Evolutionary conservation across 1,140 invertebrate species (phyloP).

Genomic region (Drosophila suzukii): DNA sequence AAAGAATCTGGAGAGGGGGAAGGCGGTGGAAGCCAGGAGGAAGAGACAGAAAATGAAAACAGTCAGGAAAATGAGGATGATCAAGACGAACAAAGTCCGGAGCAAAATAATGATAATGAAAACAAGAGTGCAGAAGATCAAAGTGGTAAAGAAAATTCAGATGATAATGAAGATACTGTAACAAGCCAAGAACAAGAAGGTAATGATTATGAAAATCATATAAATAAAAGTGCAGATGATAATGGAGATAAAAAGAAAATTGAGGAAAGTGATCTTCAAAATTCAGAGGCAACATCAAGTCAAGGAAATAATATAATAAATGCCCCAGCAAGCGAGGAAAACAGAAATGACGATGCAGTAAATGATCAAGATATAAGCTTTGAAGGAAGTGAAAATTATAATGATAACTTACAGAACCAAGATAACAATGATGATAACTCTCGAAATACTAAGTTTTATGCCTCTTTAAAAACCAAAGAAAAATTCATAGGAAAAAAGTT

Average conservation of each 20-base stretch:
- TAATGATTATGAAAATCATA: background rate
- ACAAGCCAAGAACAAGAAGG: background rate
- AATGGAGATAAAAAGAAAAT: background rate
- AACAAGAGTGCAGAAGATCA: background rate
- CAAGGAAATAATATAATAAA: background rate
- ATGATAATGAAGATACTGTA: background rate
- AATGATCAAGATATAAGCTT: background rate
- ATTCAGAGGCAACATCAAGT: background rate
- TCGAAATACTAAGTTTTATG: background rate
- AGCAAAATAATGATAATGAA: background rate
- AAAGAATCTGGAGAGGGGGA: slow-evolving; percentile 4
- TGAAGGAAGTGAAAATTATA: background rate
- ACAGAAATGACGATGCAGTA: background rate
- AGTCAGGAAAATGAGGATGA: background rate
- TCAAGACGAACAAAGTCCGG: background rate
- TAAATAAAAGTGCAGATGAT: background rate
- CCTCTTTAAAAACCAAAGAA: background rate
- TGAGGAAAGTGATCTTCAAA: background rate
- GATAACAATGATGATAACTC: background rate
- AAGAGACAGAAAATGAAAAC: background rate
- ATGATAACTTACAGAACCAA: background rate
- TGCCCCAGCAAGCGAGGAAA: background rate
- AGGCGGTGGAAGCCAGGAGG: background rate
- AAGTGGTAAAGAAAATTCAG: background rate
- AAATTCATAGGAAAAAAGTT: background rate